Conservation (phyloP, 1,140 invertebrate species). For the Rhopalosiphum maidis region DNA sequence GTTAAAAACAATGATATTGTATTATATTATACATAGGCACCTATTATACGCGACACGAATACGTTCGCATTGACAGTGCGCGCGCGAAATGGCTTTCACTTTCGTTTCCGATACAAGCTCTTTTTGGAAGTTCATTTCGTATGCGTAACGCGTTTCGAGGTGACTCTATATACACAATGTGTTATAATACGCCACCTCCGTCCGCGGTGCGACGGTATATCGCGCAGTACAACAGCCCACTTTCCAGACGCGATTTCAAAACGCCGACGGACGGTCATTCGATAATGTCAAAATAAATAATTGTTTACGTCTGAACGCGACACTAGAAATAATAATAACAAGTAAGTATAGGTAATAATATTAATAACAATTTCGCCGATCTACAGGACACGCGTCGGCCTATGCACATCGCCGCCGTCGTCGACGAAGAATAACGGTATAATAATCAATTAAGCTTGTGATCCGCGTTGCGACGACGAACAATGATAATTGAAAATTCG, state of each 20-base stretch:
- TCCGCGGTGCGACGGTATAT: background rate
- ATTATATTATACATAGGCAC: background rate
- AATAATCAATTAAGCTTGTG: background rate
- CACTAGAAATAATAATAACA: background rate
- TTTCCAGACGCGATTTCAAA: background rate
- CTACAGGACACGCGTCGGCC: no score
- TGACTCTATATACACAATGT: background rate
- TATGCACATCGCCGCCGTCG: background rate
- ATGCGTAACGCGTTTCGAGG: constrained; percentile 21
- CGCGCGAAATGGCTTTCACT: constrained; percentile 30
- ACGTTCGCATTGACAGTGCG: background rate
- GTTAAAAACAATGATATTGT: background rate
- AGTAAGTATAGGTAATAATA: no score
- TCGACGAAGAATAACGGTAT: background rate
- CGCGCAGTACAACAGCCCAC: background rate
- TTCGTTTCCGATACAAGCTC: constrained; percentile 26
- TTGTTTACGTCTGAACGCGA: background rate
- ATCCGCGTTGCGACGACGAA: background rate
- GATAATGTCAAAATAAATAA: background rate
- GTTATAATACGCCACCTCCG: background rate
- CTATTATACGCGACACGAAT: background rate
- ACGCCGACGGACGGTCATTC: background rate
- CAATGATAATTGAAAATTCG: background rate
- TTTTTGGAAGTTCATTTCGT: constrained; percentile 40
- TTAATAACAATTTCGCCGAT: no score